Evolutionary conservation across 1,140 invertebrate genomes (phyloP), one percentile per base, ranked within the genome.

Genomic region (Zaprionus capensis): DNA sequence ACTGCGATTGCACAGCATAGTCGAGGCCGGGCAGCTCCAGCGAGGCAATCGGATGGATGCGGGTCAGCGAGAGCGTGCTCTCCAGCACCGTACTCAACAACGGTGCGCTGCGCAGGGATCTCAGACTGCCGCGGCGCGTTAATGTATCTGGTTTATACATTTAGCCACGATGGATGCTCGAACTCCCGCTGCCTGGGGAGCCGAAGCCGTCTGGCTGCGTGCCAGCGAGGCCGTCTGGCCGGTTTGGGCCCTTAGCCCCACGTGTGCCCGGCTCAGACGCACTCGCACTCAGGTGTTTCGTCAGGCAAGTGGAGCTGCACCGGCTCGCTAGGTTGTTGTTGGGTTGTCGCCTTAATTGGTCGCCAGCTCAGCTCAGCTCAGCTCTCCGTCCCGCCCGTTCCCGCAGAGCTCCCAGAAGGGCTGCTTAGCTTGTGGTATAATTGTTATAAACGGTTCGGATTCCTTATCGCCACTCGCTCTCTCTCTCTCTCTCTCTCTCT

Each of bases 41-140:
- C 71, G 91, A 92, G n/a, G 91, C 81, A 46, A 92, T 92, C 80
- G 91, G 91, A 76, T 92, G 91, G 72, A 92, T 92, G 75, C 91
- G 91, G 76, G 91, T 92, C 70, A 92, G 71, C 56, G 91, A 92
- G 53, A 92, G 81, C 14, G 91, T 92, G 71, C 91, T 92, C 78
- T 92, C 91, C 58, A 92, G 66, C 51, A 92, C 91, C 71, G 91
- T 92, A 59, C 91, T 92, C 15, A 92, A 82, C 65, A 92, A 76
- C 57, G 91, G 91, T 46, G 91, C 91, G 76, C 91, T 92, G 76
- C 91, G 90, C 73, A 92, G 91, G 77, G 91, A 92, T 91, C 91
- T 92, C 61, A 92, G 81, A 82, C 91, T 92, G 90, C 91, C 91
- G 77, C 91, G 91, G 68, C 91, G 82, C 75, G 85, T 91, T 41